Evolutionary conservation across 2,797 vertebrate genomes (phyloP).

Genomic region (Microctenopoma lineatum): DNA sequence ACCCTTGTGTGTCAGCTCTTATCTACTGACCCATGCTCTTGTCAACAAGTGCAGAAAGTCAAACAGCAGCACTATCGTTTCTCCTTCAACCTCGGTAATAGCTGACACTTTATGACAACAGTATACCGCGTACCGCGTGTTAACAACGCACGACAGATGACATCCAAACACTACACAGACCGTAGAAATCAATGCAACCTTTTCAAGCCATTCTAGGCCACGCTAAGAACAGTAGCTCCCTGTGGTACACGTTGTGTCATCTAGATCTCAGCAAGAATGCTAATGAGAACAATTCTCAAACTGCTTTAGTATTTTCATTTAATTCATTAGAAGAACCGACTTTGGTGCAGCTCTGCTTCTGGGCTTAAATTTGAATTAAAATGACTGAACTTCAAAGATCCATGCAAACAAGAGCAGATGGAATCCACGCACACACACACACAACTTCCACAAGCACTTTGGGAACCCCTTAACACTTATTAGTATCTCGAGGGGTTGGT

Average conservation of each 20-base stretch:
- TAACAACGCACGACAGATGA: constrained; percentile 1
- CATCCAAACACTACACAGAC: constrained; percentile 7
- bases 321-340: constrained; percentile 4
- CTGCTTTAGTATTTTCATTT: background rate
- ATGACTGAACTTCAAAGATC: constrained; percentile 22
- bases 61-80: constrained; percentile 49
- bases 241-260: background rate
- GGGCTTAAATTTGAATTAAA: background rate
- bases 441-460: constrained; percentile 10
- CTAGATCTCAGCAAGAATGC: background rate
- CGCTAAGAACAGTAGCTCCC: background rate
- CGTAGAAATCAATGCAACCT: background rate
- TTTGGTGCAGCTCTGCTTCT: background rate
- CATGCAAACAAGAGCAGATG: constrained; percentile 35
- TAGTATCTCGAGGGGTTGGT: constrained; percentile 25
- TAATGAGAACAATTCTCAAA: background rate
- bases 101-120: constrained; percentile 15
- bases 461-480: constrained; percentile 36
- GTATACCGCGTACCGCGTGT: background rate
- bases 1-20: constrained; percentile 34
- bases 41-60: constrained; percentile 56
- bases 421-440: background rate
- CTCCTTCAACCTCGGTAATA: constrained; percentile 7
- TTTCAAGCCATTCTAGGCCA: background rate
- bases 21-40: constrained; percentile 46